A percentile compares a stretch with the other conserved stretches of the same genome.
phyloP scores from a whole-genome alignment of 2,113 vertebrate species.

The Cochlearius cochlearius region DNA sequence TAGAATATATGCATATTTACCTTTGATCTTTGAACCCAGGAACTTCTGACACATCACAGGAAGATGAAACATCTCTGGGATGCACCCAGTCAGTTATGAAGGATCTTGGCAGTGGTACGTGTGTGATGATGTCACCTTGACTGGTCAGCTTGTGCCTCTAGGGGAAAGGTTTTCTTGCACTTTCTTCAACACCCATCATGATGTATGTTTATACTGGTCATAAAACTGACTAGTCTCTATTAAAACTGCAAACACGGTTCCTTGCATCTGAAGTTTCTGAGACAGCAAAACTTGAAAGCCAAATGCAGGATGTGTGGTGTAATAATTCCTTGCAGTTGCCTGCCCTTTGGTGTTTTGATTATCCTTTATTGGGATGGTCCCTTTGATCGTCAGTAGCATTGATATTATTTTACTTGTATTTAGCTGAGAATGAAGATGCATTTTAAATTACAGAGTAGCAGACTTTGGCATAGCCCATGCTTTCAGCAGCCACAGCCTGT shows the following conservation, averaged over 20 bases:
- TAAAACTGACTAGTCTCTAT: neutral
- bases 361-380: neutral
- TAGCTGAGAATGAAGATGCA: neutral
- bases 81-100: neutral
- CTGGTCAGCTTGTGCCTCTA: neutral
- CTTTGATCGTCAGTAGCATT: neutral
- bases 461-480: neutral
- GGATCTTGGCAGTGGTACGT: neutral
- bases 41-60: neutral
- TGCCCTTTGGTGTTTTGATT: neutral
- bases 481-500: neutral
- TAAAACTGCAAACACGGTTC: neutral
- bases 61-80: neutral
- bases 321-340: neutral
- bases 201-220: neutral
- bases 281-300: neutral
- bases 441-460: neutral
- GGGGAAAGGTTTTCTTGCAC: slow-evolving; percentile 4
- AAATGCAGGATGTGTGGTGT: neutral
- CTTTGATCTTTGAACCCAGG: neutral
- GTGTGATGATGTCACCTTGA: neutral
- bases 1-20: neutral
- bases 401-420: neutral
- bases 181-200: neutral
- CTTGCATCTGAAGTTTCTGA: neutral